These are phyloP conservation scores for Noctua fimbriata DNA, from an alignment of 2,888 invertebrate genomes.

Conservation along the genomic window DNA sequence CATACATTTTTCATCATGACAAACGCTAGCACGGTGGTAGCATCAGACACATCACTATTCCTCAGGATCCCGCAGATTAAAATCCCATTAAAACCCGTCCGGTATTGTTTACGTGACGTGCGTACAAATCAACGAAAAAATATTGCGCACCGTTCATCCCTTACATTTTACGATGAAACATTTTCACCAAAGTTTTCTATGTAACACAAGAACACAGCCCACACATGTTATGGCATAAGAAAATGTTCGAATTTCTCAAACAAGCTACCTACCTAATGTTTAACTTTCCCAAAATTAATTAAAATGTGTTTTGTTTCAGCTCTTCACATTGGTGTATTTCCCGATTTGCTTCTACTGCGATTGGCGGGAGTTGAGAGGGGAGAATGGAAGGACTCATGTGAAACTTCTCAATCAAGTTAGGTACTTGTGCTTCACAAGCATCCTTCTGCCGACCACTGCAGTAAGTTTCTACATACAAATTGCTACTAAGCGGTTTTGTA, in stretches of 20 bases:
- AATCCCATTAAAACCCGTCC: slow-evolving; percentile 59
- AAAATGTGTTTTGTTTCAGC: slow-evolving; percentile 73
- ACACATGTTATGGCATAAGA: slow-evolving; percentile 28
- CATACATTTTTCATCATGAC: slow-evolving; percentile 19
- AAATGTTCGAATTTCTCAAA: slow-evolving; percentile 40
- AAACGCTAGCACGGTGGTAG: slow-evolving; percentile 11
- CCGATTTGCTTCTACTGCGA: slow-evolving; percentile 82
- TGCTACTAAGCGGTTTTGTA: slow-evolving; percentile 45
- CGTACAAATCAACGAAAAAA: slow-evolving; percentile 54
- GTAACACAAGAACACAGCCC: slow-evolving; percentile 30
- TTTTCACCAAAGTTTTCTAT: slow-evolving; percentile 35
- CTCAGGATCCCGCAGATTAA: slow-evolving; percentile 55
- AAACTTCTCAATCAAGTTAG: slow-evolving; percentile 75
- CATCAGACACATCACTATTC: slow-evolving; percentile 42
- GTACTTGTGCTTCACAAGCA: slow-evolving; percentile 77
- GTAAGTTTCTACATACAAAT: slow-evolving; percentile 73
- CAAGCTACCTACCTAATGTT: slow-evolving; percentile 10
- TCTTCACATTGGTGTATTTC: slow-evolving; percentile 76
- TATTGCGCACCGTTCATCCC: slow-evolving; percentile 34
- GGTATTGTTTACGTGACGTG: slow-evolving; percentile 60
- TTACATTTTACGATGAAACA: slow-evolving; percentile 38
- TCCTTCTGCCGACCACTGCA: slow-evolving; percentile 80
- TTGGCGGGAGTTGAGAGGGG: slow-evolving; percentile 75
- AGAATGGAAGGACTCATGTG: slow-evolving; percentile 68
- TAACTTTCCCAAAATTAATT: slow-evolving; percentile 28